Evolutionary conservation across 2,888 invertebrate genomes (phyloP).

Genomic region (Tortricodes alternella): DNA sequence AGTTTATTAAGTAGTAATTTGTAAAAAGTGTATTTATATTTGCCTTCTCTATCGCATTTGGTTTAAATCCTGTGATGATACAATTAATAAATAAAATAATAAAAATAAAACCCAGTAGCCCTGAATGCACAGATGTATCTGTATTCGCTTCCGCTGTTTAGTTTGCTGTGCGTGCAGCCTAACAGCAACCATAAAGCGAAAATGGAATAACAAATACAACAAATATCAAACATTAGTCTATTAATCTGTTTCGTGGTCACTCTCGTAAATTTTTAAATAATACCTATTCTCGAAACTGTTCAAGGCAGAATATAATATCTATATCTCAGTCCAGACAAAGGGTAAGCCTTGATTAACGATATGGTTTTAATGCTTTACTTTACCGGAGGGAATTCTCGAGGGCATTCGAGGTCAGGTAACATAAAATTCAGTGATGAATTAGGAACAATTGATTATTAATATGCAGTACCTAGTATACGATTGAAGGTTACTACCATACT

Average conservation of each 20-base stretch:
- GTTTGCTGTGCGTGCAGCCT: slow-evolving; percentile 9
- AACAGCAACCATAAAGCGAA: slow-evolving; percentile 48
- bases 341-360: background rate
- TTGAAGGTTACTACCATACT: background rate
- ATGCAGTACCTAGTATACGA: no score
- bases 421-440: no score
- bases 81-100: background rate
- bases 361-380: background rate
- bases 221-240: slow-evolving; percentile 40
- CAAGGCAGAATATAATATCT: background rate
- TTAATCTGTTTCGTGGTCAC: background rate
- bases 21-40: no score
- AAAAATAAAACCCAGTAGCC: background rate
- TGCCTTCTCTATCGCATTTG: no score
- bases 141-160: background rate
- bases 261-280: slow-evolving; percentile 3
- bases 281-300: background rate
- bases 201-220: slow-evolving; percentile 50
- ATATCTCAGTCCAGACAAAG: background rate
- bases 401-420: no score
- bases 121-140: background rate
- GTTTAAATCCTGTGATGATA: no score
- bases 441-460: no score
- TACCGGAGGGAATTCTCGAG: background rate
- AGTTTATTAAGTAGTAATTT: no score